Conservation (phyloP, 2,888 invertebrate species). For the Clistopyga incitator region DNA sequence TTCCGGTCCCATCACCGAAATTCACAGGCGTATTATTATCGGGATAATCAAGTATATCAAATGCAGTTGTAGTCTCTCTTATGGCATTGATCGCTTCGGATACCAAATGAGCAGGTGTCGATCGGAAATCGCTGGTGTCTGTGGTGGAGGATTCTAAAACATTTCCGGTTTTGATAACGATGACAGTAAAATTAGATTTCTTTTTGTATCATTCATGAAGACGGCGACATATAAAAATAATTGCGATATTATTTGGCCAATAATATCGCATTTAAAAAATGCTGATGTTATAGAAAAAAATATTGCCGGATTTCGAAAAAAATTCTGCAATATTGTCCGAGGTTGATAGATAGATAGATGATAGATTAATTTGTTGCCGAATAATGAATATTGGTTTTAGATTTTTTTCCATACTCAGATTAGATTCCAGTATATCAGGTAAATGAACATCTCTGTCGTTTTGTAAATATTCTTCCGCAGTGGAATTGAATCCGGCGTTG, state of each 20-base stretch:
- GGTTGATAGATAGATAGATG: no score
- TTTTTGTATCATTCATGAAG: not conserved
- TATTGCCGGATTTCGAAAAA: no score
- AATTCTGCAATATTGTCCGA: no score
- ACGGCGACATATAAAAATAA: no score
- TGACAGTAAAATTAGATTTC: not conserved
- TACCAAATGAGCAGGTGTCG: not conserved
- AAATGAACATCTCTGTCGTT: not conserved
- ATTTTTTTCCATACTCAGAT: not conserved
- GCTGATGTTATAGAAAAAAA: no score
- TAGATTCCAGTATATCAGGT: slow-evolving; percentile 11
- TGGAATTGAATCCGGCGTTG: not conserved
- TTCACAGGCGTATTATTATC: not conserved
- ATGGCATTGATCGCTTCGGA: not conserved
- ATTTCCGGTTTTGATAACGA: not conserved
- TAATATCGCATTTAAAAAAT: no score
- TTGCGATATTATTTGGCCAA: no score
- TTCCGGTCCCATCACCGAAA: no score
- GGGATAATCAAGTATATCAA: not conserved
- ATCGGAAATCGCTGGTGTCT: not conserved
- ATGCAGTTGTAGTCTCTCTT: not conserved
- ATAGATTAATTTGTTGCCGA: no score
- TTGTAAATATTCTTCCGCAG: not conserved
- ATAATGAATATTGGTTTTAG: not conserved
- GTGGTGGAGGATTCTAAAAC: not conserved